Evolutionary conservation across 2,888 invertebrate species (phyloP).

Genomic region (Trisateles emortualis): DNA sequence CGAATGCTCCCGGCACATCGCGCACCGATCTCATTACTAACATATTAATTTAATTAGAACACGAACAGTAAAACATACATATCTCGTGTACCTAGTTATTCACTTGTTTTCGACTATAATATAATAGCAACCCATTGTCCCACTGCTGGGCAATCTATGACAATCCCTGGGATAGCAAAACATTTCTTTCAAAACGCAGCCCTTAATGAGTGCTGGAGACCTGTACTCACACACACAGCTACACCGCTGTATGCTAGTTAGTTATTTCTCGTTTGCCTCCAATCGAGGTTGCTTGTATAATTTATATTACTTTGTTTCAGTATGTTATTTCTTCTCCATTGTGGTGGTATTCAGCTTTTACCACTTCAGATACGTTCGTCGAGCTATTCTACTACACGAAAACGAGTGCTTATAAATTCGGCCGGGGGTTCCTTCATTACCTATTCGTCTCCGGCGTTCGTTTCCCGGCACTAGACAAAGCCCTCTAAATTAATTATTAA

Average conservation of each 20-base stretch:
- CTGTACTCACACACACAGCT: too few species aligned
- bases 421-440: not conserved
- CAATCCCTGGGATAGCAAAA: too few species aligned
- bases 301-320: constrained; percentile 57
- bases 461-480: constrained; percentile 9
- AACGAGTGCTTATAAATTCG: constrained; percentile 66
- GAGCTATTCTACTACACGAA: constrained; percentile 78
- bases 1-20: constrained; percentile 2
- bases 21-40: constrained; percentile 18
- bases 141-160: too few species aligned
- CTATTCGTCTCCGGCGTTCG: constrained; percentile 11
- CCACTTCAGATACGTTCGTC: constrained; percentile 80
- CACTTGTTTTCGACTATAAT: not conserved
- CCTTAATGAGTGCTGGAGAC: too few species aligned
- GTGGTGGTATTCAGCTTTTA: constrained; percentile 81
- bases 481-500: constrained; percentile 36
- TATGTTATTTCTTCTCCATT: constrained; percentile 77
- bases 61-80: not conserved
- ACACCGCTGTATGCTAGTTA: too few species aligned
- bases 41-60: constrained; percentile 20
- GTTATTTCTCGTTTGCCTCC: too few species aligned
- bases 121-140: too few species aligned
- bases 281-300: too few species aligned
- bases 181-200: too few species aligned
- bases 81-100: not conserved